Conservation (phyloP, 2,888 invertebrate genomes). For the Diarsia rubi region DNA sequence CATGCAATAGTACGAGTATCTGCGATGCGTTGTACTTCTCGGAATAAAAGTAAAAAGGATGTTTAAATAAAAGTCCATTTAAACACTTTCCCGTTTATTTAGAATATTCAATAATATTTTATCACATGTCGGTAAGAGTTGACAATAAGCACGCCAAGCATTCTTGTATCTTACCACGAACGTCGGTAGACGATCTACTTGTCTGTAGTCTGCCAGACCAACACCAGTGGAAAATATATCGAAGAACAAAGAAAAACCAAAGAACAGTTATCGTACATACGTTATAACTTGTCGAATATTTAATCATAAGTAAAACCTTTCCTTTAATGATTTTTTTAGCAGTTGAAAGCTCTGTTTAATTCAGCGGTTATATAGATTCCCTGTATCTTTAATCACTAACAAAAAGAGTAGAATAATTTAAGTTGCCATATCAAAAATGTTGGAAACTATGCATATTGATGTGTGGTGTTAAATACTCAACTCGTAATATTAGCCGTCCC, state of each 20-base stretch:
- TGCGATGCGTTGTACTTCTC: not conserved
- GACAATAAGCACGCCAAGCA: slow-evolving; percentile 86
- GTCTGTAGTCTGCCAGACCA: slow-evolving; percentile 61
- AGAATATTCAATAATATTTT: slow-evolving; percentile 86
- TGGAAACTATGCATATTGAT: slow-evolving; percentile 53
- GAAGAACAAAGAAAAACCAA: slow-evolving; percentile 41
- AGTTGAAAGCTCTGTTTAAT: slow-evolving; percentile 48
- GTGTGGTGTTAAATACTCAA: slow-evolving; percentile 19
- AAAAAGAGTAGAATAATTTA: slow-evolving; percentile 30
- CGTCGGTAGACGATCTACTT: slow-evolving; percentile 67
- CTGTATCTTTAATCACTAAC: slow-evolving; percentile 53
- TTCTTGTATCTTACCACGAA: slow-evolving; percentile 71
- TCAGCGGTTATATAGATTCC: slow-evolving; percentile 51
- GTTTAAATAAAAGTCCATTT: slow-evolving; percentile 72
- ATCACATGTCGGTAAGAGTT: slow-evolving; percentile 89
- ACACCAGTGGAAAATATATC: slow-evolving; percentile 57
- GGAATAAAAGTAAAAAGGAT: not conserved
- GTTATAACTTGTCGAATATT: slow-evolving; percentile 31
- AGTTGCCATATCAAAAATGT: slow-evolving; percentile 52
- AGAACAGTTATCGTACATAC: slow-evolving; percentile 20
- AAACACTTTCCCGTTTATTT: slow-evolving; percentile 87
- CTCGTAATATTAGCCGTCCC: slow-evolving; percentile 39
- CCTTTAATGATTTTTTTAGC: slow-evolving; percentile 37
- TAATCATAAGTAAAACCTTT: slow-evolving; percentile 46
- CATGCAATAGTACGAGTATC: not conserved